Evolutionary conservation across 2,113 vertebrate species (phyloP), one percentile per base, ranked within the genome.

Genomic region (Ornithorhynchus anatinus): DNA sequence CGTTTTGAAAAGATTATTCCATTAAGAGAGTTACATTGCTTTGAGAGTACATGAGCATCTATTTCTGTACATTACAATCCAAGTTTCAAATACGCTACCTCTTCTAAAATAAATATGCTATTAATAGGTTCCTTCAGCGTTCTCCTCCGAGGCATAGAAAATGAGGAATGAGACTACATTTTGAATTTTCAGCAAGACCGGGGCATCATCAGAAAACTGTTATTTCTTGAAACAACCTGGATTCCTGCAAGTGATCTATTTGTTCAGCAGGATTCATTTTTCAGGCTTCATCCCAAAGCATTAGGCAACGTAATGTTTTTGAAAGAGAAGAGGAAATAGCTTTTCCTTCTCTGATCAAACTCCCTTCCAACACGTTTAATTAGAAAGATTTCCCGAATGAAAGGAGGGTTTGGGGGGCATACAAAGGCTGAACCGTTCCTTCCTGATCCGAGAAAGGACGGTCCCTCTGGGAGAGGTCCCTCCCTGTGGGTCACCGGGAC

Each of bases 101-200:
- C 70, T 82, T 71, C 79, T 86, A 82, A 90, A 82, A 66, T 59
- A 88, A 85, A 67, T 38, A 50, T 80, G 84, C 67, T 84, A 76
- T 85, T 87, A 85, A 87, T 85, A 85, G 75, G 22, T 37, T 75
- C 43, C 77, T 71, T 76, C 51, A 38, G 42, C 78, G 38, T 59
- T 85, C 47, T 59, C 69, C 25, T 15, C 6, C 20, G 81, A 82
- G 78, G 61, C 22, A 32, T 42, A 59, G 76, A 60, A 77, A 84
- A 70, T 11, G 66, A 53, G 51, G 75, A 83, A 77, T 36, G 69
- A 86, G 40, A 35, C 35, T 40, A 31, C 44, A 16, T 78, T 77
- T 52, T 84, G 88, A 79, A 87, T 85, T 86, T 79, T 50, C 72
- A 45, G 68, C 69, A 58, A 72, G 22, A 53, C 39, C 17, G 40